phyloP scores from a whole-genome alignment of 2,888 invertebrate species.

The Pseudococcus viburni region DNA sequence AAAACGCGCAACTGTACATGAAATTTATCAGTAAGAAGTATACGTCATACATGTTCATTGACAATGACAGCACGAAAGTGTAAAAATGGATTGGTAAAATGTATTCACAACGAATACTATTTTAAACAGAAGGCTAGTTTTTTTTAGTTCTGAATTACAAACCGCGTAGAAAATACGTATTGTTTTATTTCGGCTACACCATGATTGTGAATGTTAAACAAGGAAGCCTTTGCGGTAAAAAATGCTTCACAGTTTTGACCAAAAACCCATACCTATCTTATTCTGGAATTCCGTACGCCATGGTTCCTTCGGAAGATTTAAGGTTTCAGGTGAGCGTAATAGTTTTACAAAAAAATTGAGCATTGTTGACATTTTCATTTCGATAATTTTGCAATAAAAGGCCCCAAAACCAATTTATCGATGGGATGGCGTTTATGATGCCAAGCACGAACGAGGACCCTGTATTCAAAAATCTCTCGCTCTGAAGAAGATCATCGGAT shows the following conservation, averaged over 20 bases:
- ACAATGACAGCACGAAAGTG: not conserved
- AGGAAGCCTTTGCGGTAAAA: constrained; percentile 47
- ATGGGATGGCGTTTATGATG: constrained; percentile 73
- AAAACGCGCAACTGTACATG: no score
- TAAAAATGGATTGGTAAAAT: not conserved
- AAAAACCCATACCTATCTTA: constrained; percentile 43
- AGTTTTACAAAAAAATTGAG: not conserved
- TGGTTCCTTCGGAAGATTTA: constrained; percentile 24
- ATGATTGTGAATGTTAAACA: constrained; percentile 52
- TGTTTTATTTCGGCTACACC: not conserved
- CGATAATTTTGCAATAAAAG: constrained; percentile 27
- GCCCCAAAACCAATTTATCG: constrained; percentile 45
- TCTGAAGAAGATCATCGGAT: constrained; percentile 70
- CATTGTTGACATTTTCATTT: not conserved
- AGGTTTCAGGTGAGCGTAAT: constrained; percentile 48
- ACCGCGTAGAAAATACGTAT: not conserved
- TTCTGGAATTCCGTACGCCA: constrained; percentile 53
- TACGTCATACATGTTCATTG: not conserved
- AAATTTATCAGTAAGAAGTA: not conserved
- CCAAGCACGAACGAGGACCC: constrained; percentile 71
- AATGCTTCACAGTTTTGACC: not conserved
- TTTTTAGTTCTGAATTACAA: not conserved
- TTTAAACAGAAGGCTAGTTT: not conserved
- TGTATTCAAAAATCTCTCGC: constrained; percentile 70
- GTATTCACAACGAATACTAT: not conserved